These are phyloP conservation scores for Apistogramma diplotaenia DNA, from an alignment of 2,113 vertebrate genomes.

Conservation along the genomic window DNA sequence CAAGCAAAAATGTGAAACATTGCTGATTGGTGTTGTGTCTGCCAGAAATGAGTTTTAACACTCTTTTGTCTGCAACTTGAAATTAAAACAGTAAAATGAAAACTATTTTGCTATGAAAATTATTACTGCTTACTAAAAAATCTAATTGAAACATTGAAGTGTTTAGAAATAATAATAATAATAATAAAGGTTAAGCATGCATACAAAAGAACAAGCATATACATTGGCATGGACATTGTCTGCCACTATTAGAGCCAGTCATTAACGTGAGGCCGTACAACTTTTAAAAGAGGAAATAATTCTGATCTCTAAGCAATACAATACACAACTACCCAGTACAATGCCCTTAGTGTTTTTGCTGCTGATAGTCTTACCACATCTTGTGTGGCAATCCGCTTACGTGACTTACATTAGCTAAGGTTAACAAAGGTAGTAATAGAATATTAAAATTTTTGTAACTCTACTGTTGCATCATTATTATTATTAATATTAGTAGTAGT, in stretches of 20 bases:
- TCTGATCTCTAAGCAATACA: background rate
- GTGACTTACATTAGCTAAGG: background rate
- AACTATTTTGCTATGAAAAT: background rate
- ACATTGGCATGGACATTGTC: background rate
- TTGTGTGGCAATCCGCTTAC: background rate
- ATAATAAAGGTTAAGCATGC: background rate
- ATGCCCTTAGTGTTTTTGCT: too few relatives aligned
- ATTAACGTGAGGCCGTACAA: background rate
- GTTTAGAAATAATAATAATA: background rate
- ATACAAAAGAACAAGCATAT: background rate
- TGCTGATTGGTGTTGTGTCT: background rate
- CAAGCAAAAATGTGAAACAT: background rate
- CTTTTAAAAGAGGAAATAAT: background rate
- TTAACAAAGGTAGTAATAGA: background rate
- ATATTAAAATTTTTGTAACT: too few relatives aligned
- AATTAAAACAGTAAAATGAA: background rate
- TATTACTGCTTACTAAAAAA: background rate
- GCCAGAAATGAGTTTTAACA: too few relatives aligned
- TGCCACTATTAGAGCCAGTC: background rate
- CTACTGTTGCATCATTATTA: too few relatives aligned
- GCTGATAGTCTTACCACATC: background rate
- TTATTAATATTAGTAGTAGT: too few relatives aligned
- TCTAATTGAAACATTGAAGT: too few relatives aligned
- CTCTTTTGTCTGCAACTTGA: background rate
- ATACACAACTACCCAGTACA: background rate